Evolutionary conservation across 2,113 vertebrate species (phyloP).

Genomic region (Illadopsis cleaveri): DNA sequence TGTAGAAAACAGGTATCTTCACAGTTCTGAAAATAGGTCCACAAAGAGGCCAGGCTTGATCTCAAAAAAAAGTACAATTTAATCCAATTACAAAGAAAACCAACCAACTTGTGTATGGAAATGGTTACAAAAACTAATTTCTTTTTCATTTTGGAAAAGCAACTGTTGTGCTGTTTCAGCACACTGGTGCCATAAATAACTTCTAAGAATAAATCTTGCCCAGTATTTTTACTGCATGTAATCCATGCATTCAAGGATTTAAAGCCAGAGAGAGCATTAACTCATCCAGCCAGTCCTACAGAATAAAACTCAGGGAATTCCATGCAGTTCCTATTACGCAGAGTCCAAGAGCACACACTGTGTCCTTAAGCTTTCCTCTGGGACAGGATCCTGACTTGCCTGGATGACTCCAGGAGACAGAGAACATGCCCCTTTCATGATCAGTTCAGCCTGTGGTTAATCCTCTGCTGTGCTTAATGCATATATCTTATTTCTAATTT

Average conservation of each 20-base stretch:
- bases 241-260: not conserved
- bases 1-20: not conserved
- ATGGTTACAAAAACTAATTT: not conserved
- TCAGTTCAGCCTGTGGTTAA: not conserved
- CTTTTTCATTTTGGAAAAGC: not conserved
- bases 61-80: not conserved
- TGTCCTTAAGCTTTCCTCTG: not conserved
- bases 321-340: not conserved
- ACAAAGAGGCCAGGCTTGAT: not conserved
- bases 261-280: not conserved
- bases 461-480: not conserved
- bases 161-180: not conserved
- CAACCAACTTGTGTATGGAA: not conserved
- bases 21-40: not conserved
- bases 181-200: not conserved
- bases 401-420: not conserved
- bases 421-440: not conserved
- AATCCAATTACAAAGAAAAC: not conserved
- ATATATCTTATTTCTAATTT: not conserved
- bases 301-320: not conserved
- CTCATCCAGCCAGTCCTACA: not conserved
- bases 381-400: not conserved
- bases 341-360: not conserved
- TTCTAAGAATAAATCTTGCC: not conserved
- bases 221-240: not conserved